Percentiles rank a stretch among this genome's conserved stretches.
Evolutionary conservation across 2,113 vertebrate species (phyloP).

Genomic region (Scopus umbretta): DNA sequence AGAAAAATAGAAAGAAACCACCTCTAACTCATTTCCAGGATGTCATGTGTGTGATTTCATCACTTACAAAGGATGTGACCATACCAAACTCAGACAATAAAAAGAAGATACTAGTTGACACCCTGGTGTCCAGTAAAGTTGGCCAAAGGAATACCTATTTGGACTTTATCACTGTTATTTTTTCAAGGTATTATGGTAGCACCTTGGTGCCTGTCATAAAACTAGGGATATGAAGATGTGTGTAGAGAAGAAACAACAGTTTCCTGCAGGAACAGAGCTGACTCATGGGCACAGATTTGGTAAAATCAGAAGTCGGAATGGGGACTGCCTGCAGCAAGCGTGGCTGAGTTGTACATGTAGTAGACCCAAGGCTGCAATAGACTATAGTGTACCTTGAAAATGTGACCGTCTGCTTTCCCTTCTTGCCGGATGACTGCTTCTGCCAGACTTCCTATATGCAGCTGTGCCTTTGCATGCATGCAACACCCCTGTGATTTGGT

Average conservation of each 20-base stretch:
- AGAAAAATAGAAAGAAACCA: not conserved
- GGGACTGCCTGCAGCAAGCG: not conserved
- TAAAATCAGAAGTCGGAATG: not conserved
- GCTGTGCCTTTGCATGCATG: not conserved
- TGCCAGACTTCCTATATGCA: not conserved
- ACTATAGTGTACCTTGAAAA: not conserved
- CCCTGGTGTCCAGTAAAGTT: not conserved
- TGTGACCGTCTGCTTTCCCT: not conserved
- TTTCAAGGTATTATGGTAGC: not conserved
- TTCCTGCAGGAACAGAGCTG: not conserved
- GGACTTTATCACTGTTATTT: not conserved
- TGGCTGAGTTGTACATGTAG: not conserved
- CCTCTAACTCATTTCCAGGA: not conserved
- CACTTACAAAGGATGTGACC: not conserved
- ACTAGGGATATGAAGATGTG: not conserved
- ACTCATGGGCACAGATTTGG: not conserved
- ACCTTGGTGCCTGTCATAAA: not conserved
- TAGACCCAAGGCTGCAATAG: not conserved
- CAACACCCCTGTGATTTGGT: rapidly evolving
- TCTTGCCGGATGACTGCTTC: not conserved
- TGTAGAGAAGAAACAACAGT: not conserved
- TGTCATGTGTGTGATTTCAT: not conserved
- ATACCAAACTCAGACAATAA: not conserved
- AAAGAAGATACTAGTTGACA: not conserved
- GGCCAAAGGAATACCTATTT: not conserved